A percentile compares a stretch with the other conserved stretches of the same genome.
phyloP scores from a whole-genome alignment of 2,888 invertebrate species.

The Cephus pulcher region DNA sequence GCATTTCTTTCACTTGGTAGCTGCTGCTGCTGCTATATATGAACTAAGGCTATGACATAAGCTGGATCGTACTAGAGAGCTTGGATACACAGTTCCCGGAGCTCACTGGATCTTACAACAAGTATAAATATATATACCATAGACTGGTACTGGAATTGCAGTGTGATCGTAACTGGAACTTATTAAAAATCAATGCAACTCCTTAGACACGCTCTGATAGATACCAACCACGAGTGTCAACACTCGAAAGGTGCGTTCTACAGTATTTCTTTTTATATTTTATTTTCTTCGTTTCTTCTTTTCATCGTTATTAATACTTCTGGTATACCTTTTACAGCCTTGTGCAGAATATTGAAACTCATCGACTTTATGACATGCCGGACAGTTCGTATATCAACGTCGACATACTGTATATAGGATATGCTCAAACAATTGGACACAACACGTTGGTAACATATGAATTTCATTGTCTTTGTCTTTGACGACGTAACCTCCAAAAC shows the following conservation, averaged over 20 bases:
- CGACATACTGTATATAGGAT: neutral
- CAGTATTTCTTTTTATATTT: neutral
- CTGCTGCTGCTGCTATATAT: neutral
- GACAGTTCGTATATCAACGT: too few species aligned
- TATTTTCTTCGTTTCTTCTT: neutral
- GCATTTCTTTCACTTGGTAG: neutral
- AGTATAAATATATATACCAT: neutral
- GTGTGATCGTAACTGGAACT: conserved; percentile 38
- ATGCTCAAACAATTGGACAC: neutral
- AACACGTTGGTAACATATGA: neutral
- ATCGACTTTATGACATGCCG: neutral
- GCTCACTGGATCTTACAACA: neutral
- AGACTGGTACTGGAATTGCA: neutral
- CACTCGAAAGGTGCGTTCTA: neutral
- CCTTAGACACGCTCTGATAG: conserved; percentile 61
- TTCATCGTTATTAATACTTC: neutral
- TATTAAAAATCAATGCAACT: conserved; percentile 52
- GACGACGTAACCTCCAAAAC: neutral
- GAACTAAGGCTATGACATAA: neutral
- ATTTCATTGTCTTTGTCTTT: neutral
- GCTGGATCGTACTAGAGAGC: neutral
- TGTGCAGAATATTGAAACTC: neutral
- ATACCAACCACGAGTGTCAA: conserved; percentile 14
- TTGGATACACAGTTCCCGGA: neutral
- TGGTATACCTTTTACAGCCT: neutral